Conservation (phyloP, 35 echinoderm and acorn worm genomes). For the Ophioderma brevispina region DNA sequence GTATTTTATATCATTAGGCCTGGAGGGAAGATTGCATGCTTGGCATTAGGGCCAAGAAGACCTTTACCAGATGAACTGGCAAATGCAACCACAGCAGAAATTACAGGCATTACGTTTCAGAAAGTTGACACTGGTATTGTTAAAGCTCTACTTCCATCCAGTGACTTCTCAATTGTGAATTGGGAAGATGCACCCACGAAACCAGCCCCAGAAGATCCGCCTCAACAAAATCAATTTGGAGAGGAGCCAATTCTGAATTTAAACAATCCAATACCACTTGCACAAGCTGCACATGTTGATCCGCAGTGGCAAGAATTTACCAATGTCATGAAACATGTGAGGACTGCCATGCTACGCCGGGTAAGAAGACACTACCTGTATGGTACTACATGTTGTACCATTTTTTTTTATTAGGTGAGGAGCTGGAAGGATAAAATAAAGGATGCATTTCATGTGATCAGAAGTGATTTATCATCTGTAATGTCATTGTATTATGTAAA, state of each 20-base stretch:
- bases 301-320: constrained; percentile 2
- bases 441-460: no score
- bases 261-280: not conserved
- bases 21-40: not conserved
- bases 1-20: not conserved
- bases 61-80: not conserved
- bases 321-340: not conserved
- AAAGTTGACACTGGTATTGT: not conserved
- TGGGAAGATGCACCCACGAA: not conserved
- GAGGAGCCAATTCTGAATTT: not conserved
- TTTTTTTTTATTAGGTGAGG: no score
- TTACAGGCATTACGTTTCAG: not conserved
- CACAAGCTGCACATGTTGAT: not conserved
- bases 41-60: not conserved
- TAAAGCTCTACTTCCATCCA: not conserved
- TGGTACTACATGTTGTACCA: no score
- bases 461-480: no score
- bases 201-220: not conserved
- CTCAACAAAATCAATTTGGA: not conserved
- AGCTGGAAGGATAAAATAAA: no score
- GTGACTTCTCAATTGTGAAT: not conserved
- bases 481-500: no score
- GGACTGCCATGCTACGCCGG: not conserved
- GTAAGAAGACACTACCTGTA: not conserved
- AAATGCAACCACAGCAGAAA: not conserved